Conservation (phyloP, 2,113 vertebrate species). For the Capricornis sumatraensis region DNA sequence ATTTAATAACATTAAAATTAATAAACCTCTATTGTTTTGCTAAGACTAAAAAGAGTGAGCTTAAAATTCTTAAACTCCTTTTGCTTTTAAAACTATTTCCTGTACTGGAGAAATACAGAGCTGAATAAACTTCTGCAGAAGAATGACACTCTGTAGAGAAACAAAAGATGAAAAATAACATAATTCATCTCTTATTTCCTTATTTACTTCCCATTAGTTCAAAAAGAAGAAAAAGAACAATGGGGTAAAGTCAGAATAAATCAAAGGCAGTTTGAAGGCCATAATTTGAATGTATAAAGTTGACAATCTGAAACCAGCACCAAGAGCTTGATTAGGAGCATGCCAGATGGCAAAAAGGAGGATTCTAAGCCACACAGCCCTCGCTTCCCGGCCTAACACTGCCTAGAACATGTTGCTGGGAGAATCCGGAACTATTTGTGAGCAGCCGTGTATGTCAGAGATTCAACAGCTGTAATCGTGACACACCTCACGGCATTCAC, state of each 20-base stretch:
- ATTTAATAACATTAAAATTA: constrained; percentile 53
- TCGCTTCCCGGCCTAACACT: background rate
- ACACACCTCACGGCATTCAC: background rate
- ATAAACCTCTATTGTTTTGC: constrained; percentile 44
- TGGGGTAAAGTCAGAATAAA: background rate
- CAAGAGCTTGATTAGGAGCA: background rate
- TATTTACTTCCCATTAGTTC: background rate
- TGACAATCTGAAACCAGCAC: background rate
- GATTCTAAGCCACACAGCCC: background rate
- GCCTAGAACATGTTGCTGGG: background rate
- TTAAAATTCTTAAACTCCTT: constrained; percentile 23
- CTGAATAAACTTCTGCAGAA: constrained; percentile 53
- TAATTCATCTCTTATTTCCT: background rate
- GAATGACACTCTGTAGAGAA: constrained; percentile 61
- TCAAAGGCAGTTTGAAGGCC: background rate
- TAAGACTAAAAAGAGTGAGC: constrained; percentile 41
- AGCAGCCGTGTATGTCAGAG: background rate
- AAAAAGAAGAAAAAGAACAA: background rate
- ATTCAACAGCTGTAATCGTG: background rate
- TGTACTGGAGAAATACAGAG: background rate
- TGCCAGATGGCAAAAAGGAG: background rate
- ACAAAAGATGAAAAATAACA: constrained; percentile 38
- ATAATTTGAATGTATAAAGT: background rate
- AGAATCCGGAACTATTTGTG: background rate
- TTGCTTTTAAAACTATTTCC: constrained; percentile 43